Base-by-base conservation (phyloP, 30 jellyfish, hydroid and myxozoan genomes). In the Calvadosia cruxmelitensis region DNA sequence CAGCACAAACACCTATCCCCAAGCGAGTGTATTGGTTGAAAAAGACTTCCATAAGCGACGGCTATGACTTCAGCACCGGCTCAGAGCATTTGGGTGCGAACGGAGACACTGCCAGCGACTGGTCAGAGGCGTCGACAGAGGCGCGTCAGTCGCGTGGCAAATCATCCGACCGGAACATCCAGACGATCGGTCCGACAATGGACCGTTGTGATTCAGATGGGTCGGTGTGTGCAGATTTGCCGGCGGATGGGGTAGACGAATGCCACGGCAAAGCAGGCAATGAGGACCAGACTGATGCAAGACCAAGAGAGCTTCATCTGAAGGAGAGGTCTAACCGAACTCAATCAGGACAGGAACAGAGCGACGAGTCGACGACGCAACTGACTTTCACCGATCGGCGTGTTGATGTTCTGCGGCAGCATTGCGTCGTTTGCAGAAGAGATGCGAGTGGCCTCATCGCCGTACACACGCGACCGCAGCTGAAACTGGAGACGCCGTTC, bases 1-100 rank as follows among this genome's bases (percentile, higher is more conserved):
- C 48, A 27, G 72, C 52, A 27, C 76, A 73, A 29, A 84, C 95
- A 2, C 95, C 95, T 0, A 29, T 72, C 25, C 50, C 67, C 42
- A 76, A 84, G 52, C 35, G 95, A 33, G 53, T 84, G 49, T 84
- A 84, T 50, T 84, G 95, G 95, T 29, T 84, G 61, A 84, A 70
- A 42, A 24, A 70, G 2, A 52, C 65, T 3, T 33, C 48, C 31
- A 24, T 24, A 20, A 70, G 50, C n/a, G 28, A 31, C 12, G 26
- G 66, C 1, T 33, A 53, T 5, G 57, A 42, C 20, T 10, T 5
- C 20, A 5, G 15, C 20, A 42, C 10, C 20, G 10, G 10, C 10
- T 42, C 20, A 42, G 57, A 42, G 20, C 10, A 20, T 5, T 5
- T 42, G 10, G 57, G 57, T 5, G 10, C 20, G 15, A 5, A 10